phyloP scores from a whole-genome alignment of 2,888 invertebrate genomes.

The Ischnura elegans region DNA sequence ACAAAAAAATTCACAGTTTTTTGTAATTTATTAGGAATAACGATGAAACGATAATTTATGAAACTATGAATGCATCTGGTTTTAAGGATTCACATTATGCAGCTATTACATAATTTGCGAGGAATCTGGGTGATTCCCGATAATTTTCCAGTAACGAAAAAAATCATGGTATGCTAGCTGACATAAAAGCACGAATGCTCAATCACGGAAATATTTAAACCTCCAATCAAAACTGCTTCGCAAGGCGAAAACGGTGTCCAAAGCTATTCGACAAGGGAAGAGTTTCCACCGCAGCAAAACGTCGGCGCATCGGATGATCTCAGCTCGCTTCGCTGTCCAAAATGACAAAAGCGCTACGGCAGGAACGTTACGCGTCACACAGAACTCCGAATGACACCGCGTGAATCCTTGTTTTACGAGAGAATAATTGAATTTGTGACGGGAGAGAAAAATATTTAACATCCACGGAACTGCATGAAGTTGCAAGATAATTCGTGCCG shows the following conservation, averaged over 20 bases:
- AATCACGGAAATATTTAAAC: background rate
- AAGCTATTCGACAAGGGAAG: background rate
- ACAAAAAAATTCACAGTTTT: no score
- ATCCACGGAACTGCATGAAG: background rate
- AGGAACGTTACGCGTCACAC: background rate
- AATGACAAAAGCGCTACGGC: background rate
- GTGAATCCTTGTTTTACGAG: background rate
- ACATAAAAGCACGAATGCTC: background rate
- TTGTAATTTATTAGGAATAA: no score
- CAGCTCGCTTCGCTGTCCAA: background rate
- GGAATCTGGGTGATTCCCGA: no score
- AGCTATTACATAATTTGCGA: no score
- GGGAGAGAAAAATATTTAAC: background rate
- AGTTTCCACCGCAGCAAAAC: background rate
- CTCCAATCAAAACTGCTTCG: background rate
- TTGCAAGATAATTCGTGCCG: background rate
- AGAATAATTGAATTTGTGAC: background rate
- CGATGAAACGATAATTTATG: no score
- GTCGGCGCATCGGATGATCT: background rate
- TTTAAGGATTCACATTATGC: no score
- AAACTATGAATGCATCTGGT: no score
- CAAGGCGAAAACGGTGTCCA: background rate
- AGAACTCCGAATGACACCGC: background rate
- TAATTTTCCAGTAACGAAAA: no score
- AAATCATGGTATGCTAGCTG: background rate